phyloP scores from a whole-genome alignment of 1,140 invertebrate genomes.

The Brachionus rotundiformis region DNA sequence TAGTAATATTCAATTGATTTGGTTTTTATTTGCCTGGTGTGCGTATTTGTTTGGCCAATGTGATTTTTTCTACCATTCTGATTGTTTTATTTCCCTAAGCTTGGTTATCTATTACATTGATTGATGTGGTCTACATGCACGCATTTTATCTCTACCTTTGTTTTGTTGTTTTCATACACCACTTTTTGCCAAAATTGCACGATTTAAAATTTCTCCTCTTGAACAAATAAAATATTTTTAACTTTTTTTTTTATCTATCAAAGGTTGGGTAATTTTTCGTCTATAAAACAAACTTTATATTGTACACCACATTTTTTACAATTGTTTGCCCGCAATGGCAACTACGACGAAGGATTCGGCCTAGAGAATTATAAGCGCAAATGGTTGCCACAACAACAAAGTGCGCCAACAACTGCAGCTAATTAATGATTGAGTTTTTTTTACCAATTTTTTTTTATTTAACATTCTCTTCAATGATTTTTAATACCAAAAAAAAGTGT shows the following conservation, averaged over 20 bases:
- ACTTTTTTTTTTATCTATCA: background rate
- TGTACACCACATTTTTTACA: constrained; percentile 80
- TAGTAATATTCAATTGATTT: too few relatives aligned
- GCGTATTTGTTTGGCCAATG: background rate
- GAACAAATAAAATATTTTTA: background rate
- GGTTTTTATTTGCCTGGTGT: background rate
- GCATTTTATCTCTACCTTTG: background rate
- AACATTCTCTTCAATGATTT: background rate
- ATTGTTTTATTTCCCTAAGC: too few relatives aligned
- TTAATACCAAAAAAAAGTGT: constrained; percentile 19
- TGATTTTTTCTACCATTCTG: too few relatives aligned
- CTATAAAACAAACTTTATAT: constrained; percentile 62
- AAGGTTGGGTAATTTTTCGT: constrained; percentile 51
- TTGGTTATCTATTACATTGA: too few relatives aligned
- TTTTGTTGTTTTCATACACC: background rate
- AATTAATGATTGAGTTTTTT: too few relatives aligned
- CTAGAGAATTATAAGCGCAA: constrained; percentile 55
- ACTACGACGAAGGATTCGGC: constrained; percentile 78
- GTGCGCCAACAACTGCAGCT: constrained; percentile 4
- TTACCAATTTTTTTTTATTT: background rate
- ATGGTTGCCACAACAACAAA: constrained; percentile 41
- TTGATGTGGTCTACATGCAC: too few relatives aligned
- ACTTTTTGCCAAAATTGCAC: background rate
- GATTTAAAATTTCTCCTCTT: too few relatives aligned
- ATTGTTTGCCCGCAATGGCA: constrained; percentile 78